These are phyloP conservation scores for Antedon mediterranea DNA, from an alignment of 53 echinoderm and acorn worm species.

Conservation along the genomic window DNA sequence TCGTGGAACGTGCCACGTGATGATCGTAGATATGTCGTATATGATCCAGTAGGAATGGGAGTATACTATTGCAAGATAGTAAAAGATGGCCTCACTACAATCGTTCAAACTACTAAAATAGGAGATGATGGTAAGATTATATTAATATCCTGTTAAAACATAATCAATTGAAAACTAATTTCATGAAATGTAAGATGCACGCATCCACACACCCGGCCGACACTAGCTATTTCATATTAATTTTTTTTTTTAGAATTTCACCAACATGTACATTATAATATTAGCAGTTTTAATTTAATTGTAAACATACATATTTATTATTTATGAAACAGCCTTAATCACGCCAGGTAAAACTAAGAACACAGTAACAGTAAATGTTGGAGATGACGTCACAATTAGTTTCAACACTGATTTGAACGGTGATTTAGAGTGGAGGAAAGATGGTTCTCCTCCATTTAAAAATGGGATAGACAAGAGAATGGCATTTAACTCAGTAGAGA, in stretches of 20 bases:
- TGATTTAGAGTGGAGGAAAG: neutral
- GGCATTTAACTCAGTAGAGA: neutral
- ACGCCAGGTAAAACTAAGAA: neutral
- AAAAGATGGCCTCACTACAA: neutral
- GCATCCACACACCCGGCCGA: too few relatives aligned
- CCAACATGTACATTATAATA: too few relatives aligned
- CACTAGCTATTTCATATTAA: too few relatives aligned
- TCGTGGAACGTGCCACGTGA: neutral
- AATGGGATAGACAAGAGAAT: neutral
- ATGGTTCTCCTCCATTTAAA: neutral
- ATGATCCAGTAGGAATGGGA: neutral
- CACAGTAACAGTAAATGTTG: neutral
- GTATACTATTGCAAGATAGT: neutral
- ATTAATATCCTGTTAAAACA: too few relatives aligned
- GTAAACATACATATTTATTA: too few relatives aligned
- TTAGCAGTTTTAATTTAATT: too few relatives aligned
- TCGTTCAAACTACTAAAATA: neutral
- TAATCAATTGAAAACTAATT: too few relatives aligned
- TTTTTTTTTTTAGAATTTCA: too few relatives aligned
- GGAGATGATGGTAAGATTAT: neutral
- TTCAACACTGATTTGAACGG: neutral
- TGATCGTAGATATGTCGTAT: neutral
- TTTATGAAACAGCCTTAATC: neutral
- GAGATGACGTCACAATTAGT: neutral
- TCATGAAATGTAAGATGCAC: too few relatives aligned